Base-by-base conservation (phyloP, 2,888 invertebrate genomes). In the Mesodorylaimus sp. region DNA sequence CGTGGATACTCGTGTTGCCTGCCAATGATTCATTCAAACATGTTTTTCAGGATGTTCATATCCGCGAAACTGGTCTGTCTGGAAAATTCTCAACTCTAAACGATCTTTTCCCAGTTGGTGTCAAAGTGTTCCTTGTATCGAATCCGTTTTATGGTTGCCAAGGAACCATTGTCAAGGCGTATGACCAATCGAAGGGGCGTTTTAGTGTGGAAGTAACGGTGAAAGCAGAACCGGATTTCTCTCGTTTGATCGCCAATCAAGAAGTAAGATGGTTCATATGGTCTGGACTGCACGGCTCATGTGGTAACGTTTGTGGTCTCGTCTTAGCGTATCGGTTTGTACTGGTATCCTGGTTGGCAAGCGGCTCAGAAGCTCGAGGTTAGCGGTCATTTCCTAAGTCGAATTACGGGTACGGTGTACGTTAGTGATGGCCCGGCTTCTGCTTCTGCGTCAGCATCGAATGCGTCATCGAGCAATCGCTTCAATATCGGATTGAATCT, bases 401-500 rank as follows among this genome's bases (percentile, higher is more conserved):
- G 87, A 7, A 75, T 95, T 49, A 91, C 91, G 0, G 89, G 89
- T 1, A 77, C 81, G 0, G 74, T 93, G 46, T 77, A 80, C 54
- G 75, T 89, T 24, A 55, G 58, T n/a, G 53, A 54, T 10, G 52
- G 37, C 3, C 19, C 21, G 26, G 23, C 28, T 10, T 28, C 28
- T n/a, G 28, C 16, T 13, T 23, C 7, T n/a, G n/a, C n/a, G n/a
- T n/a, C n/a, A n/a, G n/a, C n/a, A n/a, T n/a, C n/a, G n/a, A n/a
- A n/a, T n/a, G n/a, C n/a, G n/a, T n/a, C n/a, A n/a, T n/a, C n/a
- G n/a, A n/a, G n/a, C n/a, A 55, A 60, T 56, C 66, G 60, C 54
- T 66, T 79, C 19, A 91, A 91, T 65, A 75, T 93, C 27, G 95
- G 93, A 0, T 74, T 95, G 43, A 85, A 88, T 66, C 73, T 95